Conservation (phyloP, 2,888 invertebrate species). For the Drosophila tripunctata region DNA sequence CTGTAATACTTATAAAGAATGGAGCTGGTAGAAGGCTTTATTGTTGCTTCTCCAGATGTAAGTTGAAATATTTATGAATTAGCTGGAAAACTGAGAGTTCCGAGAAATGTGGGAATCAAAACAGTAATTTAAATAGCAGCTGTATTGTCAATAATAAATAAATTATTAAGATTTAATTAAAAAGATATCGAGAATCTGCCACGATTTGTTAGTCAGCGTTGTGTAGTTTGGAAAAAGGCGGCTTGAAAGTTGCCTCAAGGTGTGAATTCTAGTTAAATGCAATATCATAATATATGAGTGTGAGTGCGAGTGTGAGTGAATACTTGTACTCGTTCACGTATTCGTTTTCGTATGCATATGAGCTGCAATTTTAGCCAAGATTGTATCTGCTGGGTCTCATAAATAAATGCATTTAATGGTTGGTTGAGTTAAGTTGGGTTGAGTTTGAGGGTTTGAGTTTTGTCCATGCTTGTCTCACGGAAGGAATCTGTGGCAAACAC, state of each 20-base stretch:
- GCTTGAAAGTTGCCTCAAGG: constrained; percentile 49
- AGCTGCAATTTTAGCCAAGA: constrained; percentile 69
- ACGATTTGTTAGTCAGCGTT: constrained; percentile 10
- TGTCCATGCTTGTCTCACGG: constrained; percentile 73
- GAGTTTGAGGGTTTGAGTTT: constrained; percentile 6
- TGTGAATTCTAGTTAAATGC: constrained; percentile 80
- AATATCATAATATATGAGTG: constrained; percentile 72
- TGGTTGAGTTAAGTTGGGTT: constrained; percentile 28
- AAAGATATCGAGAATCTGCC: constrained; percentile 3
- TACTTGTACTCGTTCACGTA: neutral
- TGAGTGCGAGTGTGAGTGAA: constrained; percentile 16
- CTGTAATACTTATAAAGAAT: too few relatives aligned
- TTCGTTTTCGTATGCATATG: constrained; percentile 61
- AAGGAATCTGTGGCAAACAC: constrained; percentile 64
- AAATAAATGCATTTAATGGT: constrained; percentile 80
- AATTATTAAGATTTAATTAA: constrained; percentile 1
- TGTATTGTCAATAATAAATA: neutral
- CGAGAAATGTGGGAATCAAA: neutral
- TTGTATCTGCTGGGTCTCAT: constrained; percentile 71
- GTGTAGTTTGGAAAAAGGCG: neutral
- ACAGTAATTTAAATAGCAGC: neutral
- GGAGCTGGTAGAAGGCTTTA: neutral
- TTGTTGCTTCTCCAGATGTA: constrained; percentile 30
- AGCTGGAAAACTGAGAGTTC: constrained; percentile 45
- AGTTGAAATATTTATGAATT: constrained; percentile 63